Base-by-base conservation (phyloP, 2,113 vertebrate genomes). In the Malurus melanocephalus region DNA sequence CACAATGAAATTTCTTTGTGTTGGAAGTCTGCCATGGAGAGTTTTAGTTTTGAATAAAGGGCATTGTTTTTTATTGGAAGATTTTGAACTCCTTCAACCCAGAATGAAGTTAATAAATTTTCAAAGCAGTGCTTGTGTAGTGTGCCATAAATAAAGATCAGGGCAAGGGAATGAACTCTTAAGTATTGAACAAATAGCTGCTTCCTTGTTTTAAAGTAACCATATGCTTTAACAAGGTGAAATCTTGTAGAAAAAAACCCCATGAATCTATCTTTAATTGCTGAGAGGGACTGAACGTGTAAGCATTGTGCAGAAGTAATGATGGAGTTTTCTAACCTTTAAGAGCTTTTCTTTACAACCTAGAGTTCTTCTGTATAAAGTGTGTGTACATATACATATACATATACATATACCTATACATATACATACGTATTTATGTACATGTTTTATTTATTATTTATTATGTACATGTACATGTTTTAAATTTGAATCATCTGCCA, bases 61-160 rank as follows among this genome's bases (percentile, higher is more conserved):
- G 2, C 61, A 16, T 45, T 38, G 80, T 73, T 73, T 80, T 83
- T 59, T 38, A 45, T 55, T 48, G 27, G 52, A 80, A 65, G 46
- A 75, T 78, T 93, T 90, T 86, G 57, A 85, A 46, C 53, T 67
- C 11, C 71, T 62, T 84, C 68, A 75, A 53, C 49, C 38, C 53
- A 49, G 73, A 84, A 81, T 33, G 55, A 85, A 89, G 30, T 89
- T 62, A 86, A 90, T 90, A 87, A 61, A 76, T 90, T 84, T 81
- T 90, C 35, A 79, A 76, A 53, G 32, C 46, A 80, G 46, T 46
- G 32, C 33, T 71, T 92, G 33, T 88, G 51, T 87, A 77, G n/a
- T 65, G 40, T 78, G 85, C 46, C 51, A 59, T 87, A 93, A 90
- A 85, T 94, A 94, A 92, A 90, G 84, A 59, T 73, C n/a, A 45